Percentiles rank a stretch among this genome's conserved stretches.
Evolutionary conservation across 1,140 invertebrate species (phyloP).

Genomic region (Drosophila sp.): DNA sequence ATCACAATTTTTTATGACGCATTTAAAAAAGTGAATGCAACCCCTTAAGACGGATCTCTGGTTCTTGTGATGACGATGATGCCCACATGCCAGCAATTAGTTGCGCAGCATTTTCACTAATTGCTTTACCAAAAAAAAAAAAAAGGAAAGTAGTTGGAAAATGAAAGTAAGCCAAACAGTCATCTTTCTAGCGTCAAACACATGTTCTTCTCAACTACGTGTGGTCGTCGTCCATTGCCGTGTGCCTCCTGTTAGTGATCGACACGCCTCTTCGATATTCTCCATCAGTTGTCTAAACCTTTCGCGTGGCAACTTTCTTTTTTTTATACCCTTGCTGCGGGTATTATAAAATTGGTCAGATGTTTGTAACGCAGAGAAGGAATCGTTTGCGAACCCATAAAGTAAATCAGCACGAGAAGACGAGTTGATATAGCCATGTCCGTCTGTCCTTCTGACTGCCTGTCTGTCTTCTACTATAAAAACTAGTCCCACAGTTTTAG

Average conservation of each 20-base stretch:
- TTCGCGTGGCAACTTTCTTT: constrained; percentile 48
- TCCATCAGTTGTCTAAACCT: constrained; percentile 33
- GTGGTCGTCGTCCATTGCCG: constrained; percentile 42
- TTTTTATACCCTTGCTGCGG: no score
- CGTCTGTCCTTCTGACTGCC: no score
- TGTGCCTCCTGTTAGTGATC: constrained; percentile 64
- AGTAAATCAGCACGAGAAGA: no score
- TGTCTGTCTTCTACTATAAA: no score
- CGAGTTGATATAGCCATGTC: no score
- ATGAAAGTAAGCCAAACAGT: constrained; percentile 61
- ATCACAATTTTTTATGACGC: constrained; percentile 45
- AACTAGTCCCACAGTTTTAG: no score
- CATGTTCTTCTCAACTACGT: constrained; percentile 57
- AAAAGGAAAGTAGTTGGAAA: constrained; percentile 57
- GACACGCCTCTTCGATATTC: constrained; percentile 32
- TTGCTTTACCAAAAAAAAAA: background rate
- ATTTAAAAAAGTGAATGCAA: constrained; percentile 49
- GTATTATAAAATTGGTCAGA: no score
- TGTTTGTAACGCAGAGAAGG: no score
- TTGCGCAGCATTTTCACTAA: constrained; percentile 47
- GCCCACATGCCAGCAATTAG: constrained; percentile 70
- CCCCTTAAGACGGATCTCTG: constrained; percentile 48
- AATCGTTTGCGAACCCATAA: no score
- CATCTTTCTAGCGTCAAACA: constrained; percentile 58
- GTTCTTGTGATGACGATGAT: background rate